Evolutionary conservation across 2,888 invertebrate genomes (phyloP).

Genomic region (Stenchaetothrips biformis): DNA sequence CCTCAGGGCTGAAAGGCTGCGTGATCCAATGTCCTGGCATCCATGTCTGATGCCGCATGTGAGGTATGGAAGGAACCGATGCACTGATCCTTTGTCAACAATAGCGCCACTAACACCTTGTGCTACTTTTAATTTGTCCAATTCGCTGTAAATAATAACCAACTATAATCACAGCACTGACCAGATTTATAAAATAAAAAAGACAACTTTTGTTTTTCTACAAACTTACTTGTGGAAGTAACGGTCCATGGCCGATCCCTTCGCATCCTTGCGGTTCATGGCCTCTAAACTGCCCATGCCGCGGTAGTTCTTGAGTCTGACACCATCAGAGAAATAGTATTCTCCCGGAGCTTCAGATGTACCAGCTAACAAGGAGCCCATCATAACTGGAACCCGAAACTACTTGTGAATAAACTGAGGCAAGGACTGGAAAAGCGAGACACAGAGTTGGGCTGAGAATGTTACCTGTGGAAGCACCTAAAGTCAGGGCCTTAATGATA

Average conservation of each 20-base stretch:
- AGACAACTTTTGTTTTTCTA: no score
- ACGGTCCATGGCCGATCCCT: conserved; percentile 78
- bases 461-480: conserved; percentile 80
- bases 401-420: not conserved
- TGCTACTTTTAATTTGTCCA: conserved; percentile 93
- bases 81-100: conserved; percentile 94
- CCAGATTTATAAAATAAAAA: no score
- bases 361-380: conserved; percentile 96
- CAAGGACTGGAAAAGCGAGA: not conserved
- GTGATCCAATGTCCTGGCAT: conserved; percentile 92
- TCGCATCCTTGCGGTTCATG: conserved; percentile 89
- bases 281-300: conserved; percentile 99
- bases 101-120: conserved; percentile 98
- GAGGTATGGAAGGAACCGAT: conserved; percentile 91
- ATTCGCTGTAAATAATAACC: conserved; percentile 58
- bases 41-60: conserved; percentile 94
- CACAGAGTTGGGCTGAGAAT: not conserved
- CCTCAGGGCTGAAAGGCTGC: conserved; percentile 60
- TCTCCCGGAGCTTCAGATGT: conserved; percentile 99
- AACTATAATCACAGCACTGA: no score
- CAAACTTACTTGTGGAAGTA: conserved; percentile 46
- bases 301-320: conserved; percentile 94
- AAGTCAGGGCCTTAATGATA: conserved; percentile 86
- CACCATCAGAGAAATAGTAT: conserved; percentile 97
- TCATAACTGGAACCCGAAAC: conserved; percentile 70